A percentile compares a stretch with the other conserved stretches of the same genome.
These are phyloP conservation scores for Synanthedon tipuliformis DNA, from an alignment of 2,888 invertebrate species.

Conservation along the genomic window DNA sequence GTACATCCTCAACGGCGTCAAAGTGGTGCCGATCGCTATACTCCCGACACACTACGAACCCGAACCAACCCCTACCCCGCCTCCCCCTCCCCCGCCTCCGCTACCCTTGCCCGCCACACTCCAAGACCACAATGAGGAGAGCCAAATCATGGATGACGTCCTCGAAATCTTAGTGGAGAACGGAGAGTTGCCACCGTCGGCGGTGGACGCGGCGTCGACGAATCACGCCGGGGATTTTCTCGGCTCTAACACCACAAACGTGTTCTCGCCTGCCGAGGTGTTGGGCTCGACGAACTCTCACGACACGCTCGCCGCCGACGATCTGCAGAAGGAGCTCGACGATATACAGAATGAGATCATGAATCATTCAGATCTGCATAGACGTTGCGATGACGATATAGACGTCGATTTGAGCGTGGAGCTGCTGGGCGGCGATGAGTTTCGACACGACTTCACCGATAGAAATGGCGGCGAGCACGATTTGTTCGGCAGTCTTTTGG, in stretches of 20 bases:
- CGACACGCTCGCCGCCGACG: slow-evolving; percentile 50
- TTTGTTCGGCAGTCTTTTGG: slow-evolving; percentile 48
- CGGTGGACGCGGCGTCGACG: slow-evolving; percentile 75
- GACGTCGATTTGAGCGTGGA: slow-evolving; percentile 39
- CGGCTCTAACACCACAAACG: slow-evolving; percentile 18
- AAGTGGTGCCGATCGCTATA: slow-evolving; percentile 62
- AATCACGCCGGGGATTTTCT: slow-evolving; percentile 37
- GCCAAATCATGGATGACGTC: slow-evolving; percentile 91
- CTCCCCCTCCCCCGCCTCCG: slow-evolving; percentile 35
- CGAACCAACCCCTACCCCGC: slow-evolving; percentile 45
- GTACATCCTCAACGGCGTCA: slow-evolving; percentile 74
- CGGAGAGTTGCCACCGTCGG: slow-evolving; percentile 91
- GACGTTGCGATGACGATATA: slow-evolving; percentile 32
- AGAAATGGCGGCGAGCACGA: slow-evolving; percentile 41
- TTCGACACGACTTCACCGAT: slow-evolving; percentile 45
- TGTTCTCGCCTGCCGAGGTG: slow-evolving; percentile 42
- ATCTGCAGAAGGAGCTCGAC: slow-evolving; percentile 50
- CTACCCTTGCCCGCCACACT: slow-evolving; percentile 21
- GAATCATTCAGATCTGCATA: slow-evolving; percentile 38
- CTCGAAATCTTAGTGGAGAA: slow-evolving; percentile 93
- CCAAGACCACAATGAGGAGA: slow-evolving; percentile 52
- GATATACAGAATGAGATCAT: slow-evolving; percentile 61
- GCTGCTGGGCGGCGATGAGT: slow-evolving; percentile 33
- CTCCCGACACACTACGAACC: slow-evolving; percentile 56
- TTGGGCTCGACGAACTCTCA: slow-evolving; percentile 35